Evolutionary conservation across 1,140 invertebrate genomes (phyloP), one percentile per base, ranked within the genome.

Genomic region (Neodiprion fabricii): DNA sequence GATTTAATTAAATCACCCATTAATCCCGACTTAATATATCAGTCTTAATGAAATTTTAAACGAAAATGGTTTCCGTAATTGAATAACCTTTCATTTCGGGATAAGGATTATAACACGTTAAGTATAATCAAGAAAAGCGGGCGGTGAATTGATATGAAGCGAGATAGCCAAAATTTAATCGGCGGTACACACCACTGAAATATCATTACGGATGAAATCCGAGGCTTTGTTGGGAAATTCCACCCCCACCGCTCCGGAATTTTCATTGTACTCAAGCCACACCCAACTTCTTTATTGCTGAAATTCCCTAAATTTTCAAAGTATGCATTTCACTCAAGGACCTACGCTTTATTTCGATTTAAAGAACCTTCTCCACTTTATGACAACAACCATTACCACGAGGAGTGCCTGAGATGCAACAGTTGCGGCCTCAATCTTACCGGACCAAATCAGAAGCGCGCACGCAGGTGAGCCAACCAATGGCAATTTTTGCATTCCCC

Each of bases 311-410:
- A 61, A 61, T 61, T 61, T 14, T 12, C 53, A 61, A 61, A 61
- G 53, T 17, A 61, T 61, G 11, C 53, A 17, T 61, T 61, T 17
- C 11, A 61, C 53, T 7, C n/a, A 17, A 61, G 53, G 53, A 5
- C 9, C 11, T 12, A 8, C n/a, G 5, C 8, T 12, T 61, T 61
- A 61, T 9, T 72, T 74, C 71, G 78, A 72, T 83, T 93, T 92
- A 23, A 91, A 97, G 95, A 97, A 86, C 95, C 95, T 75, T 96
- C 95, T 53, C 94, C 95, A 76, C 87, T 97, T 80, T 97, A 97
- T 87, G 95, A 97, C 91, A 96, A 97, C 92, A 97, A 96, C 87
- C 94, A 97, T 85, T 97, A 97, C 89, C 96, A 97, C 92, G 96
- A 97, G 91, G 96, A 97, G 93, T 97, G 96, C 90, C 92, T 97